A percentile compares a stretch with the other conserved stretches of the same genome.
Conservation (phyloP, 92 coral and sea anemone species). For the Ricordea florida region DNA sequence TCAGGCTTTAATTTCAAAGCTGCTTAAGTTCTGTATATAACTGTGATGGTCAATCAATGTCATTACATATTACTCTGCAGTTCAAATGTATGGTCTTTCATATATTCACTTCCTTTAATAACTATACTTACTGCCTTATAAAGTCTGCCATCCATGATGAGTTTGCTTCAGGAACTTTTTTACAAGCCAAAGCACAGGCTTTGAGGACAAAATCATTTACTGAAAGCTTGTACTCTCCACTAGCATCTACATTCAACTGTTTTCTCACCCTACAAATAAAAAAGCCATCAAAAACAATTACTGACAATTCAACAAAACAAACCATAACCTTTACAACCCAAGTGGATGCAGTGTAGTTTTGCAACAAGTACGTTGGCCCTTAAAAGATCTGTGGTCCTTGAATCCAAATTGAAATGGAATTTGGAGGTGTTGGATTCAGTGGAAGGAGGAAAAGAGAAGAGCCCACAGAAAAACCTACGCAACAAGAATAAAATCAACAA, state of each 20-base stretch:
- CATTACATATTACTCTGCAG: too few relatives aligned
- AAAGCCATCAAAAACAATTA: background rate
- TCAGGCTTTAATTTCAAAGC: too few relatives aligned
- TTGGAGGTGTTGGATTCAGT: too few relatives aligned
- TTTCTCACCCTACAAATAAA: constrained; percentile 68
- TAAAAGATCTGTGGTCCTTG: too few relatives aligned
- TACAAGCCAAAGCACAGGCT: constrained; percentile 95
- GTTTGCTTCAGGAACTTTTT: constrained; percentile 93
- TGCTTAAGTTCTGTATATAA: too few relatives aligned
- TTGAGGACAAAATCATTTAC: constrained; percentile 95
- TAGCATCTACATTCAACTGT: constrained; percentile 75
- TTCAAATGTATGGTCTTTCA: too few relatives aligned
- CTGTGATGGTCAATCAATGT: too few relatives aligned
- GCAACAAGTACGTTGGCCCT: too few relatives aligned
- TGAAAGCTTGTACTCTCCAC: constrained; percentile 85
- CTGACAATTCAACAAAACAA: background rate
- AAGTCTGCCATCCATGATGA: constrained; percentile 99
- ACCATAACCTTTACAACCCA: background rate
- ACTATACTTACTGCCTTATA: constrained; percentile 94
- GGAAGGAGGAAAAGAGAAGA: too few relatives aligned
- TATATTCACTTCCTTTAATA: too few relatives aligned
- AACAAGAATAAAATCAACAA: background rate
- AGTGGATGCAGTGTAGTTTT: background rate
- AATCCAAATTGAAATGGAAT: too few relatives aligned
- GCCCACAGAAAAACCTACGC: background rate